These are phyloP conservation scores for Alloscopus bannaensis DNA, from an alignment of 2,888 invertebrate genomes.

Conservation along the genomic window DNA sequence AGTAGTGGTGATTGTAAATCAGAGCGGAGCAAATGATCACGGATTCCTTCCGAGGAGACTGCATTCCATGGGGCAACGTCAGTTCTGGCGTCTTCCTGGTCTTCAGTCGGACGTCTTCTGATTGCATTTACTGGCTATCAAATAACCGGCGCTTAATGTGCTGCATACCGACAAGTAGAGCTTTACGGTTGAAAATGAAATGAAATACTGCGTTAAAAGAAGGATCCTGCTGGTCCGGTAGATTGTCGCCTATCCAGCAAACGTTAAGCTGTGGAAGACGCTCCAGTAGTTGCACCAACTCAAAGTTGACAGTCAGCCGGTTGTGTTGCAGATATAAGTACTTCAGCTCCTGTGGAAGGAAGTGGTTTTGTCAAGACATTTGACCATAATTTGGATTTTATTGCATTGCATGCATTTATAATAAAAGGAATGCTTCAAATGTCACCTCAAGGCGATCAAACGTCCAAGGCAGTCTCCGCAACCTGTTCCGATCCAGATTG, in stretches of 20 bases:
- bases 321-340: constrained; percentile 27
- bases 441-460: background rate
- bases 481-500: constrained; percentile 15
- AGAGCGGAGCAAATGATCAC: background rate
- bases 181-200: background rate
- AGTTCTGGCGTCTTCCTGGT: background rate
- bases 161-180: background rate
- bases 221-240: background rate
- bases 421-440: background rate
- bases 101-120: background rate
- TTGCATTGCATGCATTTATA: background rate
- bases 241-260: constrained; percentile 9
- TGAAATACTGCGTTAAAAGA: background rate
- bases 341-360: constrained; percentile 19
- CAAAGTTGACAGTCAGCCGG: background rate
- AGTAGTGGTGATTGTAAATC: no score
- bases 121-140: background rate
- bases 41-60: background rate
- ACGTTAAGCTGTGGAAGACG: constrained; percentile 13
- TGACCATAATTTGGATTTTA: background rate
- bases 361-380: background rate
- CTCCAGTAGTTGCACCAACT: background rate
- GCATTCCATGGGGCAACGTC: background rate
- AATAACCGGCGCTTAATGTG: background rate
- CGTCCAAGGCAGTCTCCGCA: background rate